Evolutionary conservation across 2,888 invertebrate species (phyloP), one percentile per base, ranked within the genome.

Genomic region (Macroteleia sp.): DNA sequence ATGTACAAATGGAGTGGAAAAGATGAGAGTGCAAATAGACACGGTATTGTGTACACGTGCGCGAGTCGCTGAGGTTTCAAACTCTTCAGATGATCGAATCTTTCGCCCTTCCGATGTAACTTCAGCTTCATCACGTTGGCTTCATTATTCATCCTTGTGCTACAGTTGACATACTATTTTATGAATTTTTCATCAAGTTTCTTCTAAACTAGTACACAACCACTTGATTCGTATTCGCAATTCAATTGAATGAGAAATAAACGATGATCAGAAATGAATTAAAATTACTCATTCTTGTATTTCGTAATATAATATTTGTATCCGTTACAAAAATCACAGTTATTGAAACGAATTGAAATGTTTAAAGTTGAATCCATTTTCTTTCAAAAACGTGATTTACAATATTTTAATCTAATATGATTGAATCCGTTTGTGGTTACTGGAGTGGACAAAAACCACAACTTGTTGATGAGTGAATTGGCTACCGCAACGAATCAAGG

Each of bases 141-240:
- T 69, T 69, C 59, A 69, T 69, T 69, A 69, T 69, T 57, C 57
- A 67, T 67, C 25, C 32, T 17, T 12, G 36, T 25, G 39, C 5
- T 50, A 71, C 71, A 71, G 62, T 62, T 39, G 54, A 54, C 54
- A 62, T 22, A 46, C 54, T 5, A 52, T 42, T 61, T 52, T 62
- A 71, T 71, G 71, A 62, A 62, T 71, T 62, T 71, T 70, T 70
- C 61, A 71, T 62, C 10, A 22, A 16, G 20, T 34, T 61, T n/a
- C 54, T 54, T 54, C 20, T 34, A 56, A 71, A 39, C 17, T 28
- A 48, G 17, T 56, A 46, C 39, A 61, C 28, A 52, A 44, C 41
- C 28, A 46, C 22, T 30, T 57, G 39, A 41, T 57, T 71, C 34
- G 36, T 20, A n/a, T 41, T 59, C 34, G 32, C 16, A 4, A 25